These are phyloP conservation scores for Bradypus variegatus DNA, from an alignment of 2,797 vertebrate genomes.

Conservation along the genomic window DNA sequence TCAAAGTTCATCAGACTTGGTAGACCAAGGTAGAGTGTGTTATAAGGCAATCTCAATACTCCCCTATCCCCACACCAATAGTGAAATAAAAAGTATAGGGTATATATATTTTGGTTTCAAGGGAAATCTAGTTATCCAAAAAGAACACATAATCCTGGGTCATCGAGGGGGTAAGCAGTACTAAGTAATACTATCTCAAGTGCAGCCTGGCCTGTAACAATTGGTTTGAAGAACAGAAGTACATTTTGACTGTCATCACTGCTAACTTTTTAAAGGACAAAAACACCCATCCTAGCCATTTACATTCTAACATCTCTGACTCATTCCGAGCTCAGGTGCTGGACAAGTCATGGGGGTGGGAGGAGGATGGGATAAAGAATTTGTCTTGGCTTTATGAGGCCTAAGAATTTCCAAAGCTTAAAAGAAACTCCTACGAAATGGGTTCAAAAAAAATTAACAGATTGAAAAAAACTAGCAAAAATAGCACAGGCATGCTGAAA, in stretches of 20 bases:
- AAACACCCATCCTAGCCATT: not conserved
- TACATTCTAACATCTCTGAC: not conserved
- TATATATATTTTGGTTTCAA: not conserved
- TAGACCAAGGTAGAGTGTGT: not conserved
- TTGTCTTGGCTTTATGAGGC: slow-evolving; percentile 5
- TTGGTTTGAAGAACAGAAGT: not conserved
- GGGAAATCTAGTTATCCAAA: not conserved
- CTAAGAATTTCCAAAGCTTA: slow-evolving; percentile 28
- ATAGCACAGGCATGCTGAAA: not conserved
- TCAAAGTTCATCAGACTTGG: not conserved
- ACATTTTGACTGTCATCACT: not conserved
- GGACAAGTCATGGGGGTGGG: not conserved
- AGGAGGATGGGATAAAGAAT: not conserved
- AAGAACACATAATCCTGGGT: not conserved
- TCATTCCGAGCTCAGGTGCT: not conserved
- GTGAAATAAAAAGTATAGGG: not conserved
- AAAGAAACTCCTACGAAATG: slow-evolving; percentile 38
- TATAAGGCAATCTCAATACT: not conserved
- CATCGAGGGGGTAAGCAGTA: not conserved
- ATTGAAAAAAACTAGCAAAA: slow-evolving; percentile 8
- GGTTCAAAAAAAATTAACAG: slow-evolving; percentile 10
- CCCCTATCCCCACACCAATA: accelerated
- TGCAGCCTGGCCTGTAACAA: not conserved
- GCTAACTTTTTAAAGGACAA: slow-evolving; percentile 10
- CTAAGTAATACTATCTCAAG: not conserved